phyloP scores from a whole-genome alignment of 2,797 vertebrate genomes.

The Hemibagrus guttatus region DNA sequence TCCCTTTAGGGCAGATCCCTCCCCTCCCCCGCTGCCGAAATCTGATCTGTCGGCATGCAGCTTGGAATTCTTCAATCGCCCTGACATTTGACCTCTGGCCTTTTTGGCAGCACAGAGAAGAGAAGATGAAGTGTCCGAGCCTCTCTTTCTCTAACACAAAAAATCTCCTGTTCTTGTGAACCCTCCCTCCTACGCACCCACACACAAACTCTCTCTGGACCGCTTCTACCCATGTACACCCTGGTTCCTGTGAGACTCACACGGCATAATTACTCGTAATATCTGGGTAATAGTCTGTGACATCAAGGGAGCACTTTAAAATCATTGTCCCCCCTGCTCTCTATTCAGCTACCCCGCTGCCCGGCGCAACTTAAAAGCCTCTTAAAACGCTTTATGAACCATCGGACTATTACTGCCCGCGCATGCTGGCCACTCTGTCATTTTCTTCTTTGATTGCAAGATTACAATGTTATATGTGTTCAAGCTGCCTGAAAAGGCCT shows the following conservation, averaged over 20 bases:
- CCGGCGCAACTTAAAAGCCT: conserved; percentile 58
- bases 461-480: conserved; percentile 82
- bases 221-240: conserved; percentile 66
- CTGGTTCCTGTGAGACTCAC: conserved; percentile 66
- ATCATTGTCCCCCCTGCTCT: conserved; percentile 44
- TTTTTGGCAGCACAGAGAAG: conserved; percentile 83
- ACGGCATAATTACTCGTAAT: conserved; percentile 67
- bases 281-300: conserved; percentile 61
- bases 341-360: conserved; percentile 51
- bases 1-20: conserved; percentile 69
- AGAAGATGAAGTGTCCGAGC: conserved; percentile 85
- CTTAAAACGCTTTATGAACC: conserved; percentile 56
- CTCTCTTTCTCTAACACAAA: conserved; percentile 80
- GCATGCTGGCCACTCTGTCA: conserved; percentile 76
- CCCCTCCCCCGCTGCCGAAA: conserved; percentile 78
- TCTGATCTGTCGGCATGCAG: conserved; percentile 84
- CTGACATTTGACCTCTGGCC: conserved; percentile 86
- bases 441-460: conserved; percentile 78
- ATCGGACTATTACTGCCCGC: conserved; percentile 73
- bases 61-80: conserved; percentile 84
- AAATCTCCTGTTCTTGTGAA: conserved; percentile 81
- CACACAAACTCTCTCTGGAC: conserved; percentile 59
- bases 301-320: conserved; percentile 54
- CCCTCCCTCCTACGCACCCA: conserved; percentile 58
- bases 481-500: conserved; percentile 76